phyloP scores from a whole-genome alignment of 2,113 vertebrate species.

The Ardeotis arabs region DNA sequence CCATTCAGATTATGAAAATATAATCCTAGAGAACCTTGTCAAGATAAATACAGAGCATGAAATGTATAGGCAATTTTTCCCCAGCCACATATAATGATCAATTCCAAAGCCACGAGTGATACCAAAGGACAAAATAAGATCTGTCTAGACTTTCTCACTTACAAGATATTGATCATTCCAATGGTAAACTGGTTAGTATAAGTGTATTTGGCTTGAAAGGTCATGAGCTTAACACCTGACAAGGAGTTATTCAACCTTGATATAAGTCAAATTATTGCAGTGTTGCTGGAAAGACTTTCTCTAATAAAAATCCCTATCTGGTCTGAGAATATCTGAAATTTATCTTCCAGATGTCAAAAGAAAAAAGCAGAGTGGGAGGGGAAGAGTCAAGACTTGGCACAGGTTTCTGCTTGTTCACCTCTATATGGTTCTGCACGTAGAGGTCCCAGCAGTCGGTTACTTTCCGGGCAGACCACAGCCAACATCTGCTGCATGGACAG shows the following conservation, averaged over 20 bases:
- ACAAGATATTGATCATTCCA: constrained; percentile 61
- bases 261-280: constrained; percentile 56
- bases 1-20: constrained; percentile 43
- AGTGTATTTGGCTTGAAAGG: constrained; percentile 61
- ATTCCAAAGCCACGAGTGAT: constrained; percentile 58
- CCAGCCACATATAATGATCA: constrained; percentile 44
- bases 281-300: constrained; percentile 25
- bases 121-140: constrained; percentile 69
- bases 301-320: constrained; percentile 10
- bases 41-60: constrained; percentile 30
- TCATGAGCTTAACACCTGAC: constrained; percentile 58
- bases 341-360: constrained; percentile 6
- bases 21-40: constrained; percentile 19
- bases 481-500: background rate
- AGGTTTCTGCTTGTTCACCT: background rate
- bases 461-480: background rate
- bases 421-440: background rate
- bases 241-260: constrained; percentile 62
- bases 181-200: constrained; percentile 69
- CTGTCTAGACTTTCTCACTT: constrained; percentile 65
- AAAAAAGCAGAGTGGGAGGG: background rate
- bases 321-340: constrained; percentile 5
- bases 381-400: background rate
- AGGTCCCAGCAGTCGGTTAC: background rate
- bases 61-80: constrained; percentile 35